Percentiles rank a stretch among this genome's conserved stretches.
phyloP scores from a whole-genome alignment of 2,797 vertebrate genomes.

The Pseudochirops cupreus region DNA sequence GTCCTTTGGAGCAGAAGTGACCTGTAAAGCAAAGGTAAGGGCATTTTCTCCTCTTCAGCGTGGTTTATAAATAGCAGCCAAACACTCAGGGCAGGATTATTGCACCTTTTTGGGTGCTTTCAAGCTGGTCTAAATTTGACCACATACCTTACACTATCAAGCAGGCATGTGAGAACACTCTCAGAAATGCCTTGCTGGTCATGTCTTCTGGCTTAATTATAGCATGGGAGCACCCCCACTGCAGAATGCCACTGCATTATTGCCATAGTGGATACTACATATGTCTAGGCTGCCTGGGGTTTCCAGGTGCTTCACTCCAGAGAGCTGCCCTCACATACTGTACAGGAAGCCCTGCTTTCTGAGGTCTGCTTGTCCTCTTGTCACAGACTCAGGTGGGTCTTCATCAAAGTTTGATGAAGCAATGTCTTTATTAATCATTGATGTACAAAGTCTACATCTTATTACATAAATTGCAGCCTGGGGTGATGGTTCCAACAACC shows the following conservation, averaged over 20 bases:
- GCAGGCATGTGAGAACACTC: constrained; percentile 66
- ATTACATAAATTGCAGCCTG: not conserved
- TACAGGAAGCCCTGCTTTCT: not conserved
- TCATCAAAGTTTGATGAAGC: constrained; percentile 7
- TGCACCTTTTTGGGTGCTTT: constrained; percentile 47
- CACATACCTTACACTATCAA: constrained; percentile 68
- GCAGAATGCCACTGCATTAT: constrained; percentile 29
- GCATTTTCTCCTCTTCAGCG: constrained; percentile 30
- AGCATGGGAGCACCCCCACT: constrained; percentile 41
- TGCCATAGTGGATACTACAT: constrained; percentile 20
- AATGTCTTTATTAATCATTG: not conserved
- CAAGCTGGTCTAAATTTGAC: constrained; percentile 70
- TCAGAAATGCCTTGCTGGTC: constrained; percentile 65
- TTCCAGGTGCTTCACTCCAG: constrained; percentile 33
- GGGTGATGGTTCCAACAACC: not conserved
- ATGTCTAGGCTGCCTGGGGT: not conserved
- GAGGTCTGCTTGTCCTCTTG: not conserved
- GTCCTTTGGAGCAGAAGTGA: constrained; percentile 20
- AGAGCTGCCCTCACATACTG: not conserved
- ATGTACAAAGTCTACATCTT: not conserved
- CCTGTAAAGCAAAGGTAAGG: constrained; percentile 40
- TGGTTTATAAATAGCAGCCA: constrained; percentile 42
- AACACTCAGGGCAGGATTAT: constrained; percentile 19
- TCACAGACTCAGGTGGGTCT: constrained; percentile 1
- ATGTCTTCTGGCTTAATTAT: constrained; percentile 67